Percentiles rank a stretch among this genome's conserved stretches.
These are phyloP conservation scores for Calliphora vicina DNA, from an alignment of 1,140 invertebrate species.

Conservation along the genomic window DNA sequence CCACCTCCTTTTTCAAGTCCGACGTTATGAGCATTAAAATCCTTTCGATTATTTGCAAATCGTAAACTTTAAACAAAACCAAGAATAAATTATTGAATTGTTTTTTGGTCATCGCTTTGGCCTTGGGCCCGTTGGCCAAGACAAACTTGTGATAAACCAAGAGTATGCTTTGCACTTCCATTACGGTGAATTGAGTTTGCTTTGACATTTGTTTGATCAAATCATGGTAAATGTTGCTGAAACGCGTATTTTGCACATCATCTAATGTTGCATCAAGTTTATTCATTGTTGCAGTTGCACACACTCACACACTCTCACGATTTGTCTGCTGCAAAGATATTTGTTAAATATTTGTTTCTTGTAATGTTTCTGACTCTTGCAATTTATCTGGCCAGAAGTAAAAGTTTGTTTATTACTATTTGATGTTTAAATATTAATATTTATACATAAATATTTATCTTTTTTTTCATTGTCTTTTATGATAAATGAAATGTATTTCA, in stretches of 20 bases:
- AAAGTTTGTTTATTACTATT: neutral
- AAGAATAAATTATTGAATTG: conserved; percentile 55
- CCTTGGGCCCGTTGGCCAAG: conserved; percentile 46
- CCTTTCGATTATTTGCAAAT: conserved; percentile 53
- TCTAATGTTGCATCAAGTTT: conserved; percentile 56
- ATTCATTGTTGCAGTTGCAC: conserved; percentile 47
- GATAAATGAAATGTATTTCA: neutral
- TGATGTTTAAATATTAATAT: neutral
- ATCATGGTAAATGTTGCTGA: conserved; percentile 43
- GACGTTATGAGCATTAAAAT: conserved; percentile 53
- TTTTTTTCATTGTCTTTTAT: neutral
- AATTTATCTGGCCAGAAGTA: neutral
- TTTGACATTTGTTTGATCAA: conserved; percentile 40
- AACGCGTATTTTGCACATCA: conserved; percentile 57
- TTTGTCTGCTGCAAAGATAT: neutral
- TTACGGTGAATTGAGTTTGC: conserved; percentile 46
- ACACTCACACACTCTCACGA: neutral
- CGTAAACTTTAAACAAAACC: conserved; percentile 51
- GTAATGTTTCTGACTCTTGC: neutral
- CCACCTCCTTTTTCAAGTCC: conserved; percentile 46
- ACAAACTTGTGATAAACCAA: conserved; percentile 60
- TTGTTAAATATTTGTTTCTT: neutral
- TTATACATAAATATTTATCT: neutral
- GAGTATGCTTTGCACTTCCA: conserved; percentile 50
- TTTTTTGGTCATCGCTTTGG: conserved; percentile 52